Evolutionary conservation across 1,140 invertebrate genomes (phyloP).

Genomic region (Frieseomelitta varia): DNA sequence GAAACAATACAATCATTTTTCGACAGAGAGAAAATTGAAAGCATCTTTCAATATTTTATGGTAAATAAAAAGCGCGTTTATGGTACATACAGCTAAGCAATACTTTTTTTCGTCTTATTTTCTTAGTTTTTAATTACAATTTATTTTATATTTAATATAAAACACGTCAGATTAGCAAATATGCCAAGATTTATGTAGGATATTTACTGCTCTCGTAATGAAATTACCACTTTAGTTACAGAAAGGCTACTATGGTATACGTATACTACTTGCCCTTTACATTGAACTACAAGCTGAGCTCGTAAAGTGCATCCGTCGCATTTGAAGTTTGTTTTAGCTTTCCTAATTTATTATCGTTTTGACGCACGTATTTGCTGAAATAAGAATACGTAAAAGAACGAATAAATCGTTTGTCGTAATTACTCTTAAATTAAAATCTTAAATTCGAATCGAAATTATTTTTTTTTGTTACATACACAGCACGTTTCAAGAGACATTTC

Average conservation of each 20-base stretch:
- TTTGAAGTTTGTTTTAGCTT: conserved; percentile 9
- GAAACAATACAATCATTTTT: not conserved
- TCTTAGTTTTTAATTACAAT: not conserved
- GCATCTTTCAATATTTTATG: not conserved
- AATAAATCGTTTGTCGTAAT: not conserved
- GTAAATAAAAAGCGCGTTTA: not conserved
- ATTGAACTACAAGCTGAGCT: not conserved
- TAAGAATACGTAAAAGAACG: not conserved
- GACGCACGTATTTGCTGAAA: not conserved
- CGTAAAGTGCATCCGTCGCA: conserved; percentile 3
- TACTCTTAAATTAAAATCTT: not conserved
- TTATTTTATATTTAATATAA: not conserved
- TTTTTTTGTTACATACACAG: no score
- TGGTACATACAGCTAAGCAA: not conserved
- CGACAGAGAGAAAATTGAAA: no score
- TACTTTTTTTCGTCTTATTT: no score
- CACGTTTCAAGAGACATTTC: no score
- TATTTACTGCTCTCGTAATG: no score
- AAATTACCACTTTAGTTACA: conserved; percentile 7
- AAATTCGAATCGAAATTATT: not conserved
- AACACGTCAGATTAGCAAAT: no score
- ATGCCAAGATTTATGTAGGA: not conserved
- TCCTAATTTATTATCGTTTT: not conserved
- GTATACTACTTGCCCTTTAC: not conserved
- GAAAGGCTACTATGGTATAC: not conserved